phyloP scores from a whole-genome alignment of 1,140 invertebrate species.

The Nephila pilipes region DNA sequence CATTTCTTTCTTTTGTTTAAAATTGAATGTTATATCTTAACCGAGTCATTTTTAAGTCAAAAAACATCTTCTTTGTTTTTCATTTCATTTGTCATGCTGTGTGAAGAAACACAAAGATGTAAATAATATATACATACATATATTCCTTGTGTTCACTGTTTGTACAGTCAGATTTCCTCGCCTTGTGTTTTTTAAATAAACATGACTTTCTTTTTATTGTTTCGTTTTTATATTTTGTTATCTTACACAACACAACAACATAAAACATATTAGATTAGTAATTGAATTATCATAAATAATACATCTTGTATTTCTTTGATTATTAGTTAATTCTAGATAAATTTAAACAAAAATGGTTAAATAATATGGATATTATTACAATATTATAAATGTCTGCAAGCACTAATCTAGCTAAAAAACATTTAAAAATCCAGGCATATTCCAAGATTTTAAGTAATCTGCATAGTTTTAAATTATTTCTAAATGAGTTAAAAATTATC shows the following conservation, averaged over 20 bases:
- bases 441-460: no score
- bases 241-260: background rate
- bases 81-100: conserved; percentile 60
- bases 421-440: no score
- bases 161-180: conserved; percentile 74
- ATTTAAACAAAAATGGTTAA: no score
- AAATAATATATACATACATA: conserved; percentile 64
- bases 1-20: conserved; percentile 18
- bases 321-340: no score
- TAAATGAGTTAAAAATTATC: no score
- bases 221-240: background rate
- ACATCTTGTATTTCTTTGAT: no score
- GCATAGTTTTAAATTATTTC: no score
- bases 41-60: conserved; percentile 61
- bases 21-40: conserved; percentile 45
- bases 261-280: background rate
- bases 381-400: no score
- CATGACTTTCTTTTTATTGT: conserved; percentile 55
- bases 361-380: no score
- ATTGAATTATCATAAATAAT: background rate
- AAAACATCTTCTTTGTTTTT: conserved; percentile 9
- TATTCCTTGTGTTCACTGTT: conserved; percentile 73
- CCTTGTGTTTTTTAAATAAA: conserved; percentile 76
- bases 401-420: no score
- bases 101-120: conserved; percentile 51